Conservation (phyloP, 2,888 invertebrate genomes). For the Pollenia griseotomentosa region DNA sequence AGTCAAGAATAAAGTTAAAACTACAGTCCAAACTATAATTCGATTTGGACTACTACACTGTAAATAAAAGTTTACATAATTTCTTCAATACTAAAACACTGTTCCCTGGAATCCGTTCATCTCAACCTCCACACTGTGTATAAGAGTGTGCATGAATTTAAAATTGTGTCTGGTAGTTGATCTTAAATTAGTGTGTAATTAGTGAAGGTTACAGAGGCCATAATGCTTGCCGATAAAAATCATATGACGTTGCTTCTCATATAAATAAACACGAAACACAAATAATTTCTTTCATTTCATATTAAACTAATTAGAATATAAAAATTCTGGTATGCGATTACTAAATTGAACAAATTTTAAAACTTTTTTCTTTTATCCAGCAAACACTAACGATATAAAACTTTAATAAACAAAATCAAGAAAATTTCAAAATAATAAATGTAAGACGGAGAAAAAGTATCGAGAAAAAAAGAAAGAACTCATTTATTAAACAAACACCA, state of each 20-base stretch:
- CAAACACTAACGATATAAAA: slow-evolving; percentile 51
- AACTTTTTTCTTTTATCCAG: slow-evolving; percentile 22
- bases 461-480: slow-evolving; percentile 17
- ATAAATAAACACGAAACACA: slow-evolving; percentile 30
- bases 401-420: slow-evolving; percentile 43
- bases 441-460: slow-evolving; percentile 3
- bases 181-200: slow-evolving; percentile 73
- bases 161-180: slow-evolving; percentile 64
- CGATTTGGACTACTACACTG: no score
- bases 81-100: not conserved
- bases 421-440: slow-evolving; percentile 19
- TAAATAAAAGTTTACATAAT: not conserved
- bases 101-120: slow-evolving; percentile 6
- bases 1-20: no score
- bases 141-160: slow-evolving; percentile 43
- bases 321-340: slow-evolving; percentile 55
- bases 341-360: slow-evolving; percentile 43
- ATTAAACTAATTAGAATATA: slow-evolving; percentile 49
- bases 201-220: slow-evolving; percentile 72
- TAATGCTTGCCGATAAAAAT: slow-evolving; percentile 66
- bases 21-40: no score
- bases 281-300: slow-evolving; percentile 39
- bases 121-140: slow-evolving; percentile 24
- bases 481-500: slow-evolving; percentile 41
- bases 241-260: slow-evolving; percentile 66